Evolutionary conservation across 2,888 invertebrate species (phyloP).

Genomic region (Orgyia antiqua): DNA sequence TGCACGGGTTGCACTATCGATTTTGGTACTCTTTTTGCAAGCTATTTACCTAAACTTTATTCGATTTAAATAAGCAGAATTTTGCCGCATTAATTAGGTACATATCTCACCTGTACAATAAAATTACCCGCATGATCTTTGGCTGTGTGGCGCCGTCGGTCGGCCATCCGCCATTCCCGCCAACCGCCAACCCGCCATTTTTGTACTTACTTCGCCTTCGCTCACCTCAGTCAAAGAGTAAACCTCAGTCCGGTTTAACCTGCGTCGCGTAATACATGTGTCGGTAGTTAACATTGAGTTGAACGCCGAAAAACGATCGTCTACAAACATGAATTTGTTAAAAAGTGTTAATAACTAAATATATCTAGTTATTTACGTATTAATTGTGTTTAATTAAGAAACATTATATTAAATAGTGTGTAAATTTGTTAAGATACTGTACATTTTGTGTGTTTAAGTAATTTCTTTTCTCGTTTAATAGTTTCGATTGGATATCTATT

Average conservation of each 20-base stretch:
- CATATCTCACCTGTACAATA: constrained; percentile 35
- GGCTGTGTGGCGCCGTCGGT: constrained; percentile 12
- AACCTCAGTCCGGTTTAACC: constrained; percentile 61
- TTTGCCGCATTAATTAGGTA: too few relatives aligned
- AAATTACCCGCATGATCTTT: constrained; percentile 58
- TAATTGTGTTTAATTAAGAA: constrained; percentile 22
- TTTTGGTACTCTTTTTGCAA: too few relatives aligned
- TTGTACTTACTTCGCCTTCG: constrained; percentile 19
- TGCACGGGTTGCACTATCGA: too few relatives aligned
- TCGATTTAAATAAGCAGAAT: too few relatives aligned
- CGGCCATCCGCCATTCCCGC: constrained; percentile 28
- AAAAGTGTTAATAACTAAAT: constrained; percentile 29
- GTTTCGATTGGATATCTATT: constrained; percentile 20
- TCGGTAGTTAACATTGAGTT: constrained; percentile 12
- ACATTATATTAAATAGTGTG: constrained; percentile 16
- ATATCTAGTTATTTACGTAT: constrained; percentile 15
- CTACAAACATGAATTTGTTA: constrained; percentile 39
- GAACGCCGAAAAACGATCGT: constrained; percentile 40
- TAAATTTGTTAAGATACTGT: constrained; percentile 11
- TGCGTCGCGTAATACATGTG: constrained; percentile 35
- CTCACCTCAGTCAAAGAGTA: too few relatives aligned
- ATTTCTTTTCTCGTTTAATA: constrained; percentile 27
- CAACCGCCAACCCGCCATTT: constrained; percentile 46
- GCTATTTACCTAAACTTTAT: too few relatives aligned
- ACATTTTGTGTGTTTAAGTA: constrained; percentile 21